A percentile compares a stretch with the other conserved stretches of the same genome.
These are phyloP conservation scores for Diplodus sargus DNA, from an alignment of 2,797 vertebrate species.

Conservation along the genomic window DNA sequence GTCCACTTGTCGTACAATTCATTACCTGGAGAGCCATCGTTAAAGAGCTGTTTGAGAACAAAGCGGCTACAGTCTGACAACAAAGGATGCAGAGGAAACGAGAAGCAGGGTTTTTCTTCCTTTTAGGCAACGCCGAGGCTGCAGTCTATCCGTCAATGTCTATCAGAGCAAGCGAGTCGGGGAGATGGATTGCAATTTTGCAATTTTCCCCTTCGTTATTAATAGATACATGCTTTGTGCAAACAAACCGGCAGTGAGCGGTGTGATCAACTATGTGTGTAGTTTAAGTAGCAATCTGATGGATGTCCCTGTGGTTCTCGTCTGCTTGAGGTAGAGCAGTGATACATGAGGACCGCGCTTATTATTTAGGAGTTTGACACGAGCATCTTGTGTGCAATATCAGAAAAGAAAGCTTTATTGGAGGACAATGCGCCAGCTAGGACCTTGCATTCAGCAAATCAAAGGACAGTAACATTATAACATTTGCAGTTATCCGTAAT, in stretches of 20 bases:
- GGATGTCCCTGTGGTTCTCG: conserved; percentile 1
- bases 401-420: conserved; percentile 8
- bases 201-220: conserved; percentile 35
- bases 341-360: conserved; percentile 1
- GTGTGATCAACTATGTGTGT: conserved; percentile 56
- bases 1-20: conserved; percentile 59
- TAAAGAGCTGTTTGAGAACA: conserved; percentile 52
- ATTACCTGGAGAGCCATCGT: conserved; percentile 62
- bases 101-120: conserved; percentile 30
- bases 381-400: too few species aligned
- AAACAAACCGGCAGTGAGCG: conserved; percentile 33
- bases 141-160: conserved; percentile 14
- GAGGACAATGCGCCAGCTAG: not conserved
- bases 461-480: not conserved
- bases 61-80: conserved; percentile 50
- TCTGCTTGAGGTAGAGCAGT: not conserved
- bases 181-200: conserved; percentile 33
- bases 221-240: conserved; percentile 35
- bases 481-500: not conserved
- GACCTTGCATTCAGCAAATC: not conserved
- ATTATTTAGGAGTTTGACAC: conserved; percentile 14
- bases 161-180: conserved; percentile 56
- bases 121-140: conserved; percentile 21
- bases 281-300: conserved; percentile 25
- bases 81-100: conserved; percentile 27